phyloP scores from a whole-genome alignment of 2,888 invertebrate genomes.

The Synanthedon formicaeformis region DNA sequence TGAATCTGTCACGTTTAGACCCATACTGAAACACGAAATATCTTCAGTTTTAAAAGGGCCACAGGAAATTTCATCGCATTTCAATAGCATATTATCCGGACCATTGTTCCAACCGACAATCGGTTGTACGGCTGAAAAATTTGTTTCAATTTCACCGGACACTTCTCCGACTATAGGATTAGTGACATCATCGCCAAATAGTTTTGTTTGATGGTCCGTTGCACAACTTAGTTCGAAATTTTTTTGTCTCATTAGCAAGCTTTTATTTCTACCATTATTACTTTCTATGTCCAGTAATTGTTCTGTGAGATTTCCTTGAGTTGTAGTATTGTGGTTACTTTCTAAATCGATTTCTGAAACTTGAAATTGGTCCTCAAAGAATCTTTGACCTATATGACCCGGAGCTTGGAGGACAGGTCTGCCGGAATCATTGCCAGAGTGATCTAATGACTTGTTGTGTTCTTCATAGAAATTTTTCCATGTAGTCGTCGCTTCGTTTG shows the following conservation, averaged over 20 bases:
- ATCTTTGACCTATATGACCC: constrained; percentile 40
- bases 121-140: constrained; percentile 40
- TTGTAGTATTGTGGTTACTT: constrained; percentile 16
- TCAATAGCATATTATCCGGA: constrained; percentile 42
- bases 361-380: constrained; percentile 50
- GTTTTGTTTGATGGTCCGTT: constrained; percentile 37
- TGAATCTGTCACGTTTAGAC: constrained; percentile 41
- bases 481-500: constrained; percentile 57
- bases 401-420: constrained; percentile 26
- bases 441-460: constrained; percentile 52
- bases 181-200: constrained; percentile 38
- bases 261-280: constrained; percentile 21
- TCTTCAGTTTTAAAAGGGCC: constrained; percentile 17
- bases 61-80: constrained; percentile 20
- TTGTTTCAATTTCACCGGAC: constrained; percentile 37
- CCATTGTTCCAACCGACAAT: constrained; percentile 29
- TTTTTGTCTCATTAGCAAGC: constrained; percentile 23
- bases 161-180: constrained; percentile 27
- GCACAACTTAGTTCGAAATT: constrained; percentile 43
- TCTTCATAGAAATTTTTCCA: constrained; percentile 62
- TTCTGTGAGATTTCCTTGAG: constrained; percentile 32
- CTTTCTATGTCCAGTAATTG: constrained; percentile 32
- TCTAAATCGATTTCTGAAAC: constrained; percentile 34
- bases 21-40: constrained; percentile 46
- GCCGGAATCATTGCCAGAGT: constrained; percentile 40